A percentile compares a stretch with the other conserved stretches of the same genome.
Conservation (phyloP, 1,140 invertebrate genomes). For the Drosophila varians region DNA sequence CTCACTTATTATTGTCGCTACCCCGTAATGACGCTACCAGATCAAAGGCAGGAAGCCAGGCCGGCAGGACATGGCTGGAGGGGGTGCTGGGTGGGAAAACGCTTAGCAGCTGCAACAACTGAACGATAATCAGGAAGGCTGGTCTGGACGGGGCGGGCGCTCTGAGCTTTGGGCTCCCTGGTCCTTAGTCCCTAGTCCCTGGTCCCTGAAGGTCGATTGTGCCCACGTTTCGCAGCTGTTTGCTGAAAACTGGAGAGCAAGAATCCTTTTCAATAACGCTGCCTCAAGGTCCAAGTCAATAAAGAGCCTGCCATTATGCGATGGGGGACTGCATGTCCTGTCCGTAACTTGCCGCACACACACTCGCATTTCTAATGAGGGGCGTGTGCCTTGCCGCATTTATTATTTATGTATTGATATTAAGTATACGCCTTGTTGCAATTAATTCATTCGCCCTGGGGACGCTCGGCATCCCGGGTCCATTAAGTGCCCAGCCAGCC, state of each 20-base stretch:
- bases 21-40: conserved; percentile 56
- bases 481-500: conserved; percentile 36
- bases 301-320: conserved; percentile 48
- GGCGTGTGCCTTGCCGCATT: conserved; percentile 34
- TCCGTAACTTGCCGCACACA: conserved; percentile 30
- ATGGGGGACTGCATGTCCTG: conserved; percentile 44
- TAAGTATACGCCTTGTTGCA: conserved; percentile 64
- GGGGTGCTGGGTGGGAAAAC: conserved; percentile 8
- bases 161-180: conserved; percentile 25
- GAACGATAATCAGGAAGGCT: conserved; percentile 56
- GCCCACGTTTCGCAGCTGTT: conserved; percentile 42
- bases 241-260: conserved; percentile 48
- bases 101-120: conserved; percentile 50
- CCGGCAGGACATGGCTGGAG: neutral
- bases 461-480: conserved; percentile 29
- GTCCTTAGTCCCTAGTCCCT: neutral
- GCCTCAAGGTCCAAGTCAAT: conserved; percentile 68
- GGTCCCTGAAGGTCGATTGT: conserved; percentile 69
- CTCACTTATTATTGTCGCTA: conserved; percentile 59
- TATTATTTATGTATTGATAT: conserved; percentile 79
- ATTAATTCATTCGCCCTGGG: conserved; percentile 70
- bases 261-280: conserved; percentile 66
- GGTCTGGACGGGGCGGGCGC: conserved; percentile 5
- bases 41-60: conserved; percentile 65
- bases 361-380: conserved; percentile 36